Evolutionary conservation across 2,888 invertebrate species (phyloP).

Genomic region (Hydriomena furcata): DNA sequence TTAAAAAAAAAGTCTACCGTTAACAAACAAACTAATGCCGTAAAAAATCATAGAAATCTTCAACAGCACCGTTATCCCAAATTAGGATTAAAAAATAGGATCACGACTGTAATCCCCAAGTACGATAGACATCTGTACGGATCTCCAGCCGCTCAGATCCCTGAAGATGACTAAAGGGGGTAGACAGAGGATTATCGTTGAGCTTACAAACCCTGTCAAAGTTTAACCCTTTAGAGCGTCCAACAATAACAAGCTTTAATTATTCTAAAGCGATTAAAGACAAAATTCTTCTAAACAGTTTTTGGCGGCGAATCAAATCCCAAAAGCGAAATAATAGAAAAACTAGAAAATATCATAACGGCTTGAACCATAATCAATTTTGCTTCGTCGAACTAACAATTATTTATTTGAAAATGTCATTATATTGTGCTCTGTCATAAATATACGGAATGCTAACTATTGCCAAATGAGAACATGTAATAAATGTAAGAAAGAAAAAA

Average conservation of each 20-base stretch:
- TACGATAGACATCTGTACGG: too few species aligned
- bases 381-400: too few species aligned
- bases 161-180: too few species aligned
- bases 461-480: too few species aligned
- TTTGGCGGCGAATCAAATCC: conserved; percentile 16
- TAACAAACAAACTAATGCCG: conserved; percentile 15
- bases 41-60: conserved; percentile 30
- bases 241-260: conserved; percentile 52
- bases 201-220: conserved; percentile 37
- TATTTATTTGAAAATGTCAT: neutral
- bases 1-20: conserved; percentile 14
- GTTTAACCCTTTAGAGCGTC: conserved; percentile 21
- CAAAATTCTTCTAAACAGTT: conserved; percentile 20
- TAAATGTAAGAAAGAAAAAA: too few species aligned
- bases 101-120: too few species aligned
- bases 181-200: too few species aligned
- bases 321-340: neutral
- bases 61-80: conserved; percentile 41
- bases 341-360: conserved; percentile 1
- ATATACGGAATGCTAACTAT: too few species aligned
- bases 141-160: too few species aligned
- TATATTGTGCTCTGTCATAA: too few species aligned
- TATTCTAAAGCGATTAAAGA: conserved; percentile 63
- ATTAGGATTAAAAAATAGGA: conserved; percentile 57
- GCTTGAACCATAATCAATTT: neutral